Percentiles rank a stretch among this genome's conserved stretches.
Conservation (phyloP, 2,888 invertebrate species). For the Pegoplata infirma region DNA sequence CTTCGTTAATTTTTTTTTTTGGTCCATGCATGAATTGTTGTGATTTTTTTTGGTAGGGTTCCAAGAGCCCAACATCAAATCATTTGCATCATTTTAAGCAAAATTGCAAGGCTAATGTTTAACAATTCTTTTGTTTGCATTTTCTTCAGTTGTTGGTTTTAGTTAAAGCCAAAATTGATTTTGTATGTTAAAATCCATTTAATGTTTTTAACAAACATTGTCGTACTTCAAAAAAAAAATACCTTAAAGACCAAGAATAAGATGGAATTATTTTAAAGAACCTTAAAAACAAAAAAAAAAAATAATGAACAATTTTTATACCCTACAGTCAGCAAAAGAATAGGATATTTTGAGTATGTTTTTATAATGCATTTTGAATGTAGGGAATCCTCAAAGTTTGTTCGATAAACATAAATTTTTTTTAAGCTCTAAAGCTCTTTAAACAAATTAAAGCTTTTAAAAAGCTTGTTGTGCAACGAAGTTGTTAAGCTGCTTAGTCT, state of each 20-base stretch:
- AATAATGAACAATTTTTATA: no score
- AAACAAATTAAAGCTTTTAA: no score
- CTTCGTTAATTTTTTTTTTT: background rate
- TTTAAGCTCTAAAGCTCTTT: no score
- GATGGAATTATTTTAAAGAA: background rate
- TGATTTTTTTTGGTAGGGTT: slow-evolving; percentile 4
- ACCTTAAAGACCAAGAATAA: slow-evolving; percentile 28
- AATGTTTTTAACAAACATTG: slow-evolving; percentile 52
- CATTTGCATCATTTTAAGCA: slow-evolving; percentile 46
- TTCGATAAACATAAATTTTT: no score
- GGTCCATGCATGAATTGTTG: background rate
- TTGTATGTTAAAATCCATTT: slow-evolving; percentile 59
- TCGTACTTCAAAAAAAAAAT: slow-evolving; percentile 45
- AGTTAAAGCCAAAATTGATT: slow-evolving; percentile 45
- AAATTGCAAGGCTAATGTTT: slow-evolving; percentile 50
- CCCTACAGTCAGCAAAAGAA: background rate
- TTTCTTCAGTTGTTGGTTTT: no score
- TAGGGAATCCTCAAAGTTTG: no score
- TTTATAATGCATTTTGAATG: no score
- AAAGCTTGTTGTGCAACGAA: no score
- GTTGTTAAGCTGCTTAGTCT: no score
- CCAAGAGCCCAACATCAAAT: slow-evolving; percentile 8
- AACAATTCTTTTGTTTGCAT: slow-evolving; percentile 45
- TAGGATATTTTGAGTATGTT: no score
- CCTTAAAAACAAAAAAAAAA: no score